Conservation (phyloP, 1,140 invertebrate species). For the Delia radicum region DNA sequence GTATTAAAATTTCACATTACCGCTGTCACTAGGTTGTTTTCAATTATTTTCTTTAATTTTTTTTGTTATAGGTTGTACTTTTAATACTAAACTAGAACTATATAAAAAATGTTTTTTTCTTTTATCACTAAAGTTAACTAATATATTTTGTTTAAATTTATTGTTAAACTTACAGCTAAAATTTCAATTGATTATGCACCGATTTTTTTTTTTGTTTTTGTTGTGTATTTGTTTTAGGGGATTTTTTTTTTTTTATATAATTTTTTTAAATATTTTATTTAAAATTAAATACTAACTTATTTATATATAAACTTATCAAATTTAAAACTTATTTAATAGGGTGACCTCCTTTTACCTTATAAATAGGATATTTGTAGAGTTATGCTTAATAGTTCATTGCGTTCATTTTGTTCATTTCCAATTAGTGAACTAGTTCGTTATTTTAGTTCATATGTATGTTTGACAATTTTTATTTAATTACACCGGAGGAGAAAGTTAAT, state of each 20-base stretch:
- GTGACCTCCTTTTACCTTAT: background rate
- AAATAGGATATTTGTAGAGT: too few species aligned
- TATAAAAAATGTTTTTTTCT: background rate
- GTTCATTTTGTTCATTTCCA: too few species aligned
- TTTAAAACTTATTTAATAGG: background rate
- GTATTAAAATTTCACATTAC: constrained; percentile 11
- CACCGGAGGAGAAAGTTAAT: too few species aligned
- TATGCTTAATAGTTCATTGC: too few species aligned
- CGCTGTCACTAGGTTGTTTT: constrained; percentile 13
- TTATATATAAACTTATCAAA: background rate
- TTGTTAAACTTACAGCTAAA: constrained; percentile 1
- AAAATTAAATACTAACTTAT: background rate
- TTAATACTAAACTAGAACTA: background rate
- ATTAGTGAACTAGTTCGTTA: too few species aligned
- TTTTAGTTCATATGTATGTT: too few species aligned
- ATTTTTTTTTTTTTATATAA: background rate
- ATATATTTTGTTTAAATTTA: background rate
- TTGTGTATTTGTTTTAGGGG: background rate
- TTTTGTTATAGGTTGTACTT: background rate
- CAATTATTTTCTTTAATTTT: too few species aligned
- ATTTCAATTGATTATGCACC: constrained; percentile 21
- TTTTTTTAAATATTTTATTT: too few species aligned
- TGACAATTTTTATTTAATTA: too few species aligned
- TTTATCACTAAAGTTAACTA: background rate
- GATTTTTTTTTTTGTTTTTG: background rate